A percentile compares a stretch with the other conserved stretches of the same genome.
Evolutionary conservation across 92 coral and sea anemone species (phyloP).

Genomic region (Diadumene lineata): DNA sequence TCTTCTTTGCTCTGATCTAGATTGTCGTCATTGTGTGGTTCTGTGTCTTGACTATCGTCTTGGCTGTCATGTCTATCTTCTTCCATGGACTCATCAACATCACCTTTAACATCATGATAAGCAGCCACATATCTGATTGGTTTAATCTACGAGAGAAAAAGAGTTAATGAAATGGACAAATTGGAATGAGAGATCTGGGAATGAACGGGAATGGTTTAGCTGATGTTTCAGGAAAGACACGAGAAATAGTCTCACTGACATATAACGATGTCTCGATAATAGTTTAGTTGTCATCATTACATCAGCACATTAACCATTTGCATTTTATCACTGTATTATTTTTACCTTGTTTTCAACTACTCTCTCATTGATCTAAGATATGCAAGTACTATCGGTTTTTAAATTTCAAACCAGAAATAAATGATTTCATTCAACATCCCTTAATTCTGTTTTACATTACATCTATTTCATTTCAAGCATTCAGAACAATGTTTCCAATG

Average conservation of each 20-base stretch:
- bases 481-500: too few species aligned
- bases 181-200: too few species aligned
- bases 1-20: slow-evolving; percentile 3
- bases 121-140: slow-evolving; percentile 73
- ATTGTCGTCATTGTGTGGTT: slow-evolving; percentile 30
- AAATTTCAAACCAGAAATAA: too few species aligned
- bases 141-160: slow-evolving; percentile 42
- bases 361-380: too few species aligned
- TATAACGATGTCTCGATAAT: slow-evolving; percentile 26
- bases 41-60: slow-evolving; percentile 9
- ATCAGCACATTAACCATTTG: not conserved
- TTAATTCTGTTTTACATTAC: too few species aligned
- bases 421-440: too few species aligned
- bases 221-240: slow-evolving; percentile 43
- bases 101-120: slow-evolving; percentile 16
- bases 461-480: too few species aligned
- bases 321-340: too few species aligned
- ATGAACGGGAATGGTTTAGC: not conserved
- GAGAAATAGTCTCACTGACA: slow-evolving; percentile 30
- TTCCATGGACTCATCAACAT: slow-evolving; percentile 33
- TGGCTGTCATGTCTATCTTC: slow-evolving; percentile 19
- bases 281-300: slow-evolving; percentile 21
- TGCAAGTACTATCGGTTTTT: too few species aligned
- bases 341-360: too few species aligned
- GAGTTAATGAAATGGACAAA: not conserved